Conservation (phyloP, 2,888 invertebrate genomes). For the Isotomurus palustris region DNA sequence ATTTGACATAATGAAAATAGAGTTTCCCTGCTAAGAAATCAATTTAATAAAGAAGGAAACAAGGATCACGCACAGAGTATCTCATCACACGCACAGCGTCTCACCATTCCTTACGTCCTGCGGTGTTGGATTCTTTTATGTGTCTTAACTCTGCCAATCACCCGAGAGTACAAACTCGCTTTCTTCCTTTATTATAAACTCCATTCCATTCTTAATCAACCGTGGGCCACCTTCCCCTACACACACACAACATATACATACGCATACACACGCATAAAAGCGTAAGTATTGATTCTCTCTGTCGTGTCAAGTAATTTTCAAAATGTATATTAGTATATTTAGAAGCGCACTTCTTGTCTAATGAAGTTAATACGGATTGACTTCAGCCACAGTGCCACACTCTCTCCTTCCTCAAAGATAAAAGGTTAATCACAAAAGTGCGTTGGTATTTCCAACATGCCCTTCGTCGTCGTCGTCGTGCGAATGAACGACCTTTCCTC, state of each 20-base stretch:
- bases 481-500: not conserved
- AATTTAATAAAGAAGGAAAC: conserved; percentile 30
- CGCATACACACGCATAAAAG: too few species aligned
- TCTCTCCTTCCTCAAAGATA: too few species aligned
- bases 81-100: conserved; percentile 7
- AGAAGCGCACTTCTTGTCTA: too few species aligned
- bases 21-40: conserved; percentile 27
- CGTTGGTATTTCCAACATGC: not conserved
- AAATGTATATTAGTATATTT: too few species aligned
- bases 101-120: not conserved
- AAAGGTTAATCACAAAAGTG: not conserved
- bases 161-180: not conserved
- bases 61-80: conserved; percentile 18
- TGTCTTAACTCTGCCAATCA: not conserved
- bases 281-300: too few species aligned
- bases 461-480: not conserved
- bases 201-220: not conserved
- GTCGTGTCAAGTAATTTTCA: too few species aligned
- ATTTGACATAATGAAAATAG: conserved; percentile 13
- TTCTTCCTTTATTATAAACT: not conserved
- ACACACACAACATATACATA: too few species aligned
- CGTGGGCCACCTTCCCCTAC: not conserved
- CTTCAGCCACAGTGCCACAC: too few species aligned
- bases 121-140: not conserved
- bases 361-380: too few species aligned